phyloP scores from a whole-genome alignment of 1,140 invertebrate genomes.

The Thereuonema tuberculata region DNA sequence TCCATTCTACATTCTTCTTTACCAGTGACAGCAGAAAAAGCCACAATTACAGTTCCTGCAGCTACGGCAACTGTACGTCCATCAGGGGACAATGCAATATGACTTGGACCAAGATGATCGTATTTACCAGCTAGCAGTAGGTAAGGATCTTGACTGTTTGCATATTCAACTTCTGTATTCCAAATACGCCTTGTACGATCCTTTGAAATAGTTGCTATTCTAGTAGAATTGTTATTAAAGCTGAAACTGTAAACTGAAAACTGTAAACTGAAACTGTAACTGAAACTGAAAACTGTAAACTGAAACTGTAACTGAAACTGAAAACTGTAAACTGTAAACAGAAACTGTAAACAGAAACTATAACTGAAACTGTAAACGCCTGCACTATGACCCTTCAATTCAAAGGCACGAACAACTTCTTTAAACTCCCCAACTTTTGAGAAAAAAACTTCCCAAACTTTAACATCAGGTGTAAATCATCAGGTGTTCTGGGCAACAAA shows the following conservation, averaged over 20 bases:
- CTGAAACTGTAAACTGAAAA: too few relatives aligned
- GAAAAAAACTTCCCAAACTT: conserved; percentile 69
- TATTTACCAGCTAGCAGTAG: conserved; percentile 45
- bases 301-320: too few relatives aligned
- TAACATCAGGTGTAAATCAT: conserved; percentile 75
- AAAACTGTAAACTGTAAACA: too few relatives aligned
- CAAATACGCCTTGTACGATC: conserved; percentile 75
- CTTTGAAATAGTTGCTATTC: conserved; percentile 70
- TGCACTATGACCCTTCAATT: conserved; percentile 66
- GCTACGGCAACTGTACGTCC: conserved; percentile 55
- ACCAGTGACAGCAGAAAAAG: conserved; percentile 52
- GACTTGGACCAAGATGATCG: conserved; percentile 19
- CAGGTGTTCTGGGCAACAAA: conserved; percentile 57
- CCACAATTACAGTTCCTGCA: conserved; percentile 44
- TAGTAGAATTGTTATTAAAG: too few relatives aligned
- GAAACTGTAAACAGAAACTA: too few relatives aligned
- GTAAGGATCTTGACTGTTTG: conserved; percentile 59
- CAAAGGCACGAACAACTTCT: conserved; percentile 55
- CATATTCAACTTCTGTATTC: conserved; percentile 61
- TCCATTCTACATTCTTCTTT: conserved; percentile 48
- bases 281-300: too few relatives aligned
- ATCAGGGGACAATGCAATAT: conserved; percentile 56
- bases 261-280: too few relatives aligned
- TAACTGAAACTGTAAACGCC: conserved; percentile 67
- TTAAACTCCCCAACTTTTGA: conserved; percentile 58